These are phyloP conservation scores for Metalampra italica DNA, from an alignment of 2,888 invertebrate species.

Conservation along the genomic window DNA sequence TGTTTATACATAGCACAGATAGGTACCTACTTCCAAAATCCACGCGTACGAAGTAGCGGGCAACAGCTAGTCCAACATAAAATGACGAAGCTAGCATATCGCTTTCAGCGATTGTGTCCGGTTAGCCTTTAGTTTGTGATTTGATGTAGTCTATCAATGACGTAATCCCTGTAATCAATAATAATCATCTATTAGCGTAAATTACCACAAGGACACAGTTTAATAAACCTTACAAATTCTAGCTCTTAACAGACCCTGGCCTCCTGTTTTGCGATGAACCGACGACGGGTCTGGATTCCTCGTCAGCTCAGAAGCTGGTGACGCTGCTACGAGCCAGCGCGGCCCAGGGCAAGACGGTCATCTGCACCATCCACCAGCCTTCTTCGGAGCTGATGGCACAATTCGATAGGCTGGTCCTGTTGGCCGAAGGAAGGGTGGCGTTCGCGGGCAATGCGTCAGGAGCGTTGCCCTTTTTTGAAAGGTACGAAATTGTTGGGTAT, in stretches of 20 bases:
- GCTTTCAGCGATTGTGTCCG: too few species aligned
- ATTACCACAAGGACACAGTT: neutral
- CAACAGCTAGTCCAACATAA: too few species aligned
- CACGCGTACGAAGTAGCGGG: too few species aligned
- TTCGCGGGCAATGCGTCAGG: conserved; percentile 84
- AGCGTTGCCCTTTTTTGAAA: conserved; percentile 76
- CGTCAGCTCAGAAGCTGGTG: conserved; percentile 92
- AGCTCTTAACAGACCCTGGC: conserved; percentile 93
- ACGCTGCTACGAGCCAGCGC: conserved; percentile 84
- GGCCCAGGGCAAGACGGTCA: conserved; percentile 88
- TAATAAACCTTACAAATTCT: too few species aligned
- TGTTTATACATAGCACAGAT: too few species aligned
- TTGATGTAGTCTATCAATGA: too few species aligned
- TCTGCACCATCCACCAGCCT: conserved; percentile 97
- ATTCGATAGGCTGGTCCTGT: conserved; percentile 86
- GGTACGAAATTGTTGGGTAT: conserved; percentile 68
- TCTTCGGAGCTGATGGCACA: conserved; percentile 91
- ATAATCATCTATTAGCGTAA: neutral
- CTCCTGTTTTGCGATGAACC: conserved; percentile 97
- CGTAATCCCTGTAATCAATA: neutral
- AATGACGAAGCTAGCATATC: too few species aligned
- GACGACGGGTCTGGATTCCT: conserved; percentile 95
- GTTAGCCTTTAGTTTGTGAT: too few species aligned
- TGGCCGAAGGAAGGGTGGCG: conserved; percentile 93
- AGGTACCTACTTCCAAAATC: too few species aligned